Percentiles rank a stretch among this genome's conserved stretches.
These are phyloP conservation scores for Thalassophryne amazonica DNA, from an alignment of 2,797 vertebrate genomes.

Conservation along the genomic window DNA sequence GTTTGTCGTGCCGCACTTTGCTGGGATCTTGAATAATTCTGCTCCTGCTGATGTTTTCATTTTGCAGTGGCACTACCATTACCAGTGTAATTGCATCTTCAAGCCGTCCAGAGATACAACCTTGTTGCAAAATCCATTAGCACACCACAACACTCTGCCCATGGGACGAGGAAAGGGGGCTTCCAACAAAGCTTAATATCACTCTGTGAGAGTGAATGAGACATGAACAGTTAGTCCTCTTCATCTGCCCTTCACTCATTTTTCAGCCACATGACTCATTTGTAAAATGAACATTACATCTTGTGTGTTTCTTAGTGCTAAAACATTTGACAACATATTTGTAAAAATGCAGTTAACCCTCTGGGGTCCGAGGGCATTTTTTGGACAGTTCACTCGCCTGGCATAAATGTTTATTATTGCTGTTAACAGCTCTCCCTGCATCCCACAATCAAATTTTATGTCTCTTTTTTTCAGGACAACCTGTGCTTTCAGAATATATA, in stretches of 20 bases:
- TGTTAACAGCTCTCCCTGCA: no score
- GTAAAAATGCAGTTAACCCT: no score
- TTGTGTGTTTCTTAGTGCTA: no score
- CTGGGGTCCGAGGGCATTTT: no score
- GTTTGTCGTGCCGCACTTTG: conserved; percentile 39
- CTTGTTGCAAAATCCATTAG: conserved; percentile 70
- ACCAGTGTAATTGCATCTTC: conserved; percentile 67
- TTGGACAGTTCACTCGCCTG: no score
- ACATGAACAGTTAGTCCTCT: conserved; percentile 40
- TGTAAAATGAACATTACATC: no score
- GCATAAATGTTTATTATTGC: no score
- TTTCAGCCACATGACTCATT: no score
- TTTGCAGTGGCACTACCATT: conserved; percentile 52
- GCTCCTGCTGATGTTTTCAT: conserved; percentile 67
- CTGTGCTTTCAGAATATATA: no score
- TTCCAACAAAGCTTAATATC: conserved; percentile 51
- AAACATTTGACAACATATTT: no score
- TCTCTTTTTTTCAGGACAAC: no score
- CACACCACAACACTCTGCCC: conserved; percentile 46
- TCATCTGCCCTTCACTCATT: conserved; percentile 21
- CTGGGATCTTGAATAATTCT: conserved; percentile 37
- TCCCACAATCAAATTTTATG: no score
- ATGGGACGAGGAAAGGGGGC: conserved; percentile 38
- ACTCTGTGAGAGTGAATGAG: conserved; percentile 56
- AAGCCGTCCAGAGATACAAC: conserved; percentile 56